Evolutionary conservation across 2,888 invertebrate species (phyloP), one percentile per base, ranked within the genome.

Genomic region (Hemaris fuciformis): DNA sequence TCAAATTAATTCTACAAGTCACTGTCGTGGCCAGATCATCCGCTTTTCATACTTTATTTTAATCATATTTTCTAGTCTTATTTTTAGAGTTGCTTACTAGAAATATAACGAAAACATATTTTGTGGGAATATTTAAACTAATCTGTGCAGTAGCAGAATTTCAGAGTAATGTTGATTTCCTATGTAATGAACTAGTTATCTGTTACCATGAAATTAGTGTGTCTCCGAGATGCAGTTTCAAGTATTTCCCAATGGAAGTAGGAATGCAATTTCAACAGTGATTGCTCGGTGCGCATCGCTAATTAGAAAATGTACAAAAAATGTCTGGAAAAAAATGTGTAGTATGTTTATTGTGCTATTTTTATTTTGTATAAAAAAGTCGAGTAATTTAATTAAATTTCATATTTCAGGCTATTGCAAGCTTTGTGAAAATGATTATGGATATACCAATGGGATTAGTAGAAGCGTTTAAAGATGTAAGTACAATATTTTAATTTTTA

Each of bases 381-480:
- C 7, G 7, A 8, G 2, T 1, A n/a, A 5, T 1, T 25, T 25
- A 1, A 25, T 5, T 34, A n/a, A 13, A 57, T 46, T 63, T 59
- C 8, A 46, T 57, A 59, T 73, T 69, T 46, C 76, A 86, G 85
- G 81, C 81, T 10, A 67, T 85, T 2, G 76, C 82, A 15, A 84
- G 81, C 66, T 75, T 86, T 31, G 79, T 79, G 15, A 83, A 81
- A 72, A 83, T 83, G 78, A 63, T 85, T 38, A 77, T 84, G 59
- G 85, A 84, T 61, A 75, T 86, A 65, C 86, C 86, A 27, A 70
- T 84, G 68, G 85, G 83, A 57, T 64, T 86, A 10, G 81, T 84
- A 0, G 84, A 85, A 73, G 81, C 82, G 15, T 80, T 83, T 43
- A 84, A 82, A 77, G 84, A 84, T 62, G 85, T 86, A 74, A 84